Percentiles rank a stretch among this genome's conserved stretches.
Evolutionary conservation across 2,888 invertebrate species (phyloP).

Genomic region (Crocallis elinguaria): DNA sequence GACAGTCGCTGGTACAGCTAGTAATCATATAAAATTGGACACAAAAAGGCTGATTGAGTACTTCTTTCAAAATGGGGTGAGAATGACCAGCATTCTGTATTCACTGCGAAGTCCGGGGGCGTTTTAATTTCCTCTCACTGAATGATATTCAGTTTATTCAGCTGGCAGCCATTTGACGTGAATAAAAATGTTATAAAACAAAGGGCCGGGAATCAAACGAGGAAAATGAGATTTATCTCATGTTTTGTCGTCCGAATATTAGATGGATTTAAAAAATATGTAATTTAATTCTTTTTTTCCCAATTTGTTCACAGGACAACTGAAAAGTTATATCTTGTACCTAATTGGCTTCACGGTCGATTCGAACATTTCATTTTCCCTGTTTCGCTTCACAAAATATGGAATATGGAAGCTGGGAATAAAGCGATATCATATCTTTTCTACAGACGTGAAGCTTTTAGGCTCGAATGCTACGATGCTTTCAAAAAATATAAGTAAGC

Average conservation of each 20-base stretch:
- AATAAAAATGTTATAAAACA: constrained; percentile 17
- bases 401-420: not conserved
- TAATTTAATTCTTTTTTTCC: too few species aligned
- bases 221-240: constrained; percentile 8
- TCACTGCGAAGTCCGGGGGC: not conserved
- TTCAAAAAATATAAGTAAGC: not conserved
- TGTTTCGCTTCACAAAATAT: constrained; percentile 4
- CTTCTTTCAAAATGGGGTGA: not conserved
- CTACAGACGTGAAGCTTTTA: not conserved
- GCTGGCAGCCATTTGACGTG: constrained; percentile 6
- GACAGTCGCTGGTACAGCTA: too few species aligned
- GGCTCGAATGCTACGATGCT: not conserved
- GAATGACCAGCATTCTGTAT: constrained; percentile 12
- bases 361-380: not conserved
- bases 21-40: too few species aligned
- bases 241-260: not conserved
- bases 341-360: constrained; percentile 2
- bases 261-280: too few species aligned
- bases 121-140: constrained; percentile 15
- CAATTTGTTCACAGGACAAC: not conserved
- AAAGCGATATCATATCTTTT: not conserved
- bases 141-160: constrained; percentile 18
- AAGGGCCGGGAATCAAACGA: constrained; percentile 2
- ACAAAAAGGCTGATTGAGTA: not conserved
- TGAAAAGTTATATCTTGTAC: constrained; percentile 2